Percentiles rank a stretch among this genome's conserved stretches.
Evolutionary conservation across 2,113 vertebrate species (phyloP).

Genomic region (Oenanthe melanoleuca): DNA sequence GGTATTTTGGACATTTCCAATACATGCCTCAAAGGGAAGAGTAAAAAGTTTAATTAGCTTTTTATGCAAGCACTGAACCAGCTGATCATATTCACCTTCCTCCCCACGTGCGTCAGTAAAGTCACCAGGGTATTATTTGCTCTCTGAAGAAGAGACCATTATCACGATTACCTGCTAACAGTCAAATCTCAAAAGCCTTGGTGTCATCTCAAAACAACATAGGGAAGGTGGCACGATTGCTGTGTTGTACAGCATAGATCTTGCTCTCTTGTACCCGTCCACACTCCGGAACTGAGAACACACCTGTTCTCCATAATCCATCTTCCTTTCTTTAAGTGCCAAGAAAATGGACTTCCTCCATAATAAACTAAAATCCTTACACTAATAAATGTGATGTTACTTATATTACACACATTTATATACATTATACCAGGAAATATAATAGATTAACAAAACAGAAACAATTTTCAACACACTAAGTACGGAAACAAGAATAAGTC

Average conservation of each 20-base stretch:
- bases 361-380: not conserved
- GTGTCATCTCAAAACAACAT: not conserved
- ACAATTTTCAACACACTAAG: not conserved
- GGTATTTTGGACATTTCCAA: slow-evolving; percentile 7
- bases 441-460: not conserved
- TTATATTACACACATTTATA: not conserved
- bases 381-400: not conserved
- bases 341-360: not conserved
- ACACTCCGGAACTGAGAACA: not conserved
- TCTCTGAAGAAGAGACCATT: slow-evolving; percentile 26
- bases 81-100: slow-evolving; percentile 29
- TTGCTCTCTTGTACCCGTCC: not conserved
- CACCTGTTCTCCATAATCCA: not conserved
- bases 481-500: not conserved
- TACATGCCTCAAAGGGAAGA: not conserved
- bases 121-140: slow-evolving; percentile 44
- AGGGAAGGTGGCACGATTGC: rapidly evolving
- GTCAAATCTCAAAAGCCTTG: not conserved
- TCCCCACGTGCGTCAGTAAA: slow-evolving; percentile 59
- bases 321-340: not conserved
- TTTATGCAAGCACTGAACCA: slow-evolving; percentile 2
- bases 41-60: slow-evolving; percentile 59
- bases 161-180: slow-evolving; percentile 3
- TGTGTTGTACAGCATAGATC: not conserved
- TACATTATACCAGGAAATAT: not conserved